Evolutionary conservation across 2,888 invertebrate species (phyloP), one percentile per base, ranked within the genome.

Genomic region (Blomia tropicalis): DNA sequence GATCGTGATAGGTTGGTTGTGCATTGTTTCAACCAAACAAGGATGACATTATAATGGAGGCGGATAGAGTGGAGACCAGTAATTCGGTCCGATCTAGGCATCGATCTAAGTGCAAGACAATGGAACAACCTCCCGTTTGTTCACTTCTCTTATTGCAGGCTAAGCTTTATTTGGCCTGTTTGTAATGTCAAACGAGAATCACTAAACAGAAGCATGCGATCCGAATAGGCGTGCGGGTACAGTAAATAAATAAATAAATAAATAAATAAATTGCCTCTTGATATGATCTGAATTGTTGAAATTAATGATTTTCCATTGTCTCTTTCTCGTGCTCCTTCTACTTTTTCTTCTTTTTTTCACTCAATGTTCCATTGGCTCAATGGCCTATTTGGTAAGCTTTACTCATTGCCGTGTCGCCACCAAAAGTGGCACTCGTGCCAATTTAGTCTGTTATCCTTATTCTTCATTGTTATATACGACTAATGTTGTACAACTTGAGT

Each of bases 211-310:
- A 11, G 36, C 17, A 17, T 36, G 17, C 36, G 7, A 36, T 11
- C 36, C 36, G 36, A 36, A 36, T 11, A 36, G 36, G 36, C 36
- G 17, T 17, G 7, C 7, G 17, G 7, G 7, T 11, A 36, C 36
- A 36, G 36, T 36, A 36, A 36, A 17, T 17, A 47, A 47, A 27
- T 14, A 7, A 47, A 19, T 47, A 47, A 47, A 19, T 47, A 47
- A 47, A 47, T 47, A 47, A 47, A 47, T 47, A 47, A 19, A 47
- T 47, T 47, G 51, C 51, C 51, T 47, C 51, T 47, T 47, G 51
- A 47, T 47, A 47, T 47, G 51, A 47, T 47, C 51, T 47, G 23
- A 47, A 47, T 47, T 47, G 51, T 47, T 47, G 22, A 47, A 47
- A 47, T 47, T 47, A 47, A 47, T 47, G 51, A 47, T 47, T 47